These are phyloP conservation scores for Triops cancriformis DNA, from an alignment of 1,140 invertebrate species.

Conservation along the genomic window DNA sequence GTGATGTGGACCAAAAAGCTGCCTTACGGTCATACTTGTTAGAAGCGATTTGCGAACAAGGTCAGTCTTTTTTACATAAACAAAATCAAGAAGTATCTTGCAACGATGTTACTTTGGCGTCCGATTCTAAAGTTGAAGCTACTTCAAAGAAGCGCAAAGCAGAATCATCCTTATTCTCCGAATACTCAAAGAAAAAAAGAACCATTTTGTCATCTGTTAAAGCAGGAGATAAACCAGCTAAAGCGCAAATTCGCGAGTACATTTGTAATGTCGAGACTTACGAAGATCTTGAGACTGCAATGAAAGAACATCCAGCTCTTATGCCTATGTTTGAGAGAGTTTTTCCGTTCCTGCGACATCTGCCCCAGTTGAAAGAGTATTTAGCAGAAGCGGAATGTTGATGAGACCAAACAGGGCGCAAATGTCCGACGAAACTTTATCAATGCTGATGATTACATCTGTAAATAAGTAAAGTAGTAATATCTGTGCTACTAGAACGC, in stretches of 20 bases:
- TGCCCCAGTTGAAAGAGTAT: neutral
- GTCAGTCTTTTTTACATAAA: neutral
- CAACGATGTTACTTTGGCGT: neutral
- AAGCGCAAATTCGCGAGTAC: neutral
- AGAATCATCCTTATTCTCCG: neutral
- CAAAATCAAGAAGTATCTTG: neutral
- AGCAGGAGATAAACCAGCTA: neutral
- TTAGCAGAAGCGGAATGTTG: neutral
- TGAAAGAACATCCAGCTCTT: neutral
- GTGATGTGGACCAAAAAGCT: neutral
- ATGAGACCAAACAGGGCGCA: neutral
- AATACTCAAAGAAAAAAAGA: neutral
- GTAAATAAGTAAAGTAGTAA: too few species aligned
- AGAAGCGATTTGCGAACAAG: neutral
- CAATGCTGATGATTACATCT: too few species aligned
- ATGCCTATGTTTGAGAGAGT: neutral
- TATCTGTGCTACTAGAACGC: too few species aligned
- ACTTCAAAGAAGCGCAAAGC: neutral
- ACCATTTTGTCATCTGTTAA: neutral
- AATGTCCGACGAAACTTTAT: neutral
- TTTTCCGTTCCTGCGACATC: neutral
- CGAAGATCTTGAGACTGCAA: neutral
- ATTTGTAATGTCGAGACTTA: neutral
- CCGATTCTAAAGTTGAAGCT: neutral
- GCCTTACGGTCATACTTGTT: neutral